Base-by-base conservation (phyloP, 2,888 invertebrate species). In the Drosophila percnosoma region DNA sequence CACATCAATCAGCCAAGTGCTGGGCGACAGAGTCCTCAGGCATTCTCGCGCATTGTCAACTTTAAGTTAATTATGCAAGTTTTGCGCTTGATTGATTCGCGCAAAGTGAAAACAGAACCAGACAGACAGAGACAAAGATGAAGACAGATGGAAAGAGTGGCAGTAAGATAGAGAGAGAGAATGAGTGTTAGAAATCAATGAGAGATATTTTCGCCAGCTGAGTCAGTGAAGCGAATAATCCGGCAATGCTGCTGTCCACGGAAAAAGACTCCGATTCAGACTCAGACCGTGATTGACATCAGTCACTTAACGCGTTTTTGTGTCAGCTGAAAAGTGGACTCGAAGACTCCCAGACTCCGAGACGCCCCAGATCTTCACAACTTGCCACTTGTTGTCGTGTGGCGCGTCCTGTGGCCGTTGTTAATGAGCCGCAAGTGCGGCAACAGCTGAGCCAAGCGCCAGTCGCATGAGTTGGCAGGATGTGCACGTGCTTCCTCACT, bases 41-140 rank as follows among this genome's bases (percentile, higher is more conserved):
- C 67, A 29, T 54, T 36, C 53, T 34, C 65, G n/a, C 65, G 73
- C 72, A 78, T 76, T 80, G 82, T 78, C 83, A 87, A 77, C 86
- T 85, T 74, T 83, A 89, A 87, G 89, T 87, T 87, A 87, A 89
- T 89, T 89, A 87, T 82, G 78, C 68, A 76, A 76, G 55, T 81
- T 81, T 84, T 70, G 58, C 75, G 77, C 84, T 74, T 83, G 78
- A 85, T 87, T 87, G 87, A 87, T 78, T 87, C 73, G 66, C 73
- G 53, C 48, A 65, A 73, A 36, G 45, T 31, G 34, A 53, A 34
- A 53, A 29, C 51, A 55, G 27, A 40, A n/a, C 54, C n/a, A 66
- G 38, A 18, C 51, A 57, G 34, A 21, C 15, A 48, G 36, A 33
- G 33, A 54, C 27, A 10, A 15, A 40, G 31, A 15, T 40, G 53